Evolutionary conservation across 2,797 vertebrate species (phyloP).

Genomic region (Hyperoplus immaculatus): DNA sequence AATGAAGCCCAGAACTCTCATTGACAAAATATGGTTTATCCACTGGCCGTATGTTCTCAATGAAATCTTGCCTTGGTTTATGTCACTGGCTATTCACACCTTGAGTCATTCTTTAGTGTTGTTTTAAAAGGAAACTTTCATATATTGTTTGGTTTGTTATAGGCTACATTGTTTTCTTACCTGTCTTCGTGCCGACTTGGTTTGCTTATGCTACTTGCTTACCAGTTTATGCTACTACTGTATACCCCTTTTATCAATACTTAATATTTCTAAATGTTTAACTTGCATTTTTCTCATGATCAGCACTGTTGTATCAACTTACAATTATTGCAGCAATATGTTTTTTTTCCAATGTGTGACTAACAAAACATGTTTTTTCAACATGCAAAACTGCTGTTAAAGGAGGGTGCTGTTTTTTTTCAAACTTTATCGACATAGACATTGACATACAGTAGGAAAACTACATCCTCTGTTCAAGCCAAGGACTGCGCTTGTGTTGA

Average conservation of each 20-base stretch:
- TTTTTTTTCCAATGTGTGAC: not conserved
- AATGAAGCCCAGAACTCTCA: constrained; percentile 75
- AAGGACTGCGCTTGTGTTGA: no score
- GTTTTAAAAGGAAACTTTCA: constrained; percentile 22
- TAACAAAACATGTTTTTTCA: not conserved
- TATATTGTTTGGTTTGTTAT: constrained; percentile 2
- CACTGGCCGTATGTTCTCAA: constrained; percentile 70
- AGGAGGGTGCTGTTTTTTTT: no score
- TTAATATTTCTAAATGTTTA: not conserved
- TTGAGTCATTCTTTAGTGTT: constrained; percentile 50
- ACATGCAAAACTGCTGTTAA: no score
- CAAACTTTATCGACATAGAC: no score
- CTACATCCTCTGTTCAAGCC: no score
- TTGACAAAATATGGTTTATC: constrained; percentile 82
- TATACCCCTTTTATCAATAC: not conserved
- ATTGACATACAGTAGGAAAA: no score
- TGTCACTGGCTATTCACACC: constrained; percentile 75
- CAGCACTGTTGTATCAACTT: not conserved
- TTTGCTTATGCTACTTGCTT: not conserved
- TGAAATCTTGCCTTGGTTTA: constrained; percentile 51
- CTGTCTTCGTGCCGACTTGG: not conserved
- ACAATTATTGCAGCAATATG: not conserved
- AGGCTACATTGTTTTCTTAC: not conserved
- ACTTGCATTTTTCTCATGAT: not conserved
- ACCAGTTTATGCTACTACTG: no score